phyloP scores from a whole-genome alignment of 1,140 invertebrate genomes.

The Anthonomus grandis region DNA sequence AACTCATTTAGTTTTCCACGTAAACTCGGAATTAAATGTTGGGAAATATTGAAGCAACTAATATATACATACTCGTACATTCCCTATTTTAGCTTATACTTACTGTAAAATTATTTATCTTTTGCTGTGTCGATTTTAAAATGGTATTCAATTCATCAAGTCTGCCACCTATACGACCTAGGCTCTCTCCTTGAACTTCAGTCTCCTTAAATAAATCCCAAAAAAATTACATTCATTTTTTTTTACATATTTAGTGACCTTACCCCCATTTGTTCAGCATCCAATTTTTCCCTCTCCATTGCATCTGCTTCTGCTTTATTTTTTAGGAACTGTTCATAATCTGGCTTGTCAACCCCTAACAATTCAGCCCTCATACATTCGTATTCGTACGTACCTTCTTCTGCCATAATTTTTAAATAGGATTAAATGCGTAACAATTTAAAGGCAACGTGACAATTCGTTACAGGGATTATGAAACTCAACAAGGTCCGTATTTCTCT shows the following conservation, averaged over 20 bases:
- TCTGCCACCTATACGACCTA: slow-evolving; percentile 68
- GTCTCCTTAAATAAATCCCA: slow-evolving; percentile 60
- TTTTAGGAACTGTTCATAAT: slow-evolving; percentile 61
- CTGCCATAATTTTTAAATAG: no score
- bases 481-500: no score
- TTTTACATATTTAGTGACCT: not conserved
- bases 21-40: not conserved
- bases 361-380: slow-evolving; percentile 71
- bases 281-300: slow-evolving; percentile 42
- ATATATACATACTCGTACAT: not conserved
- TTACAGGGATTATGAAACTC: no score
- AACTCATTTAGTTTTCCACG: no score
- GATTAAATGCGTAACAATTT: no score
- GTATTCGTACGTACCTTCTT: slow-evolving; percentile 63
- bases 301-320: slow-evolving; percentile 34
- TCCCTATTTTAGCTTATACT: slow-evolving; percentile 19
- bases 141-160: slow-evolving; percentile 81
- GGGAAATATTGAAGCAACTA: not conserved
- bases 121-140: slow-evolving; percentile 76
- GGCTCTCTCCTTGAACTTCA: slow-evolving; percentile 64
- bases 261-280: slow-evolving; percentile 45
- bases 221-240: not conserved
- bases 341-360: slow-evolving; percentile 63
- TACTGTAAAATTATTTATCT: slow-evolving; percentile 85
- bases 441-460: no score